These are phyloP conservation scores for Agrypnia vestita DNA, from an alignment of 1,140 invertebrate species.

Conservation along the genomic window DNA sequence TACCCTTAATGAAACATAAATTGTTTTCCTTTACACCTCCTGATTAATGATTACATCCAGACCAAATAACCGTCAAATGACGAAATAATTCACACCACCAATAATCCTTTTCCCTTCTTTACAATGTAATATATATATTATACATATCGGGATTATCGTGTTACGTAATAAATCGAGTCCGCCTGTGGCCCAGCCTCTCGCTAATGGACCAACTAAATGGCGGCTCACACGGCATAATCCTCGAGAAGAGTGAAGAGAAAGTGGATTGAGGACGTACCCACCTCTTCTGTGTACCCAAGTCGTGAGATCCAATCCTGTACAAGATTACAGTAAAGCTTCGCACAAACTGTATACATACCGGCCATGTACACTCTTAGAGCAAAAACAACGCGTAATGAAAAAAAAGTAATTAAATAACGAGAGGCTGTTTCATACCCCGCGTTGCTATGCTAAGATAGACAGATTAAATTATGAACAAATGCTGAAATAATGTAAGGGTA, in stretches of 20 bases:
- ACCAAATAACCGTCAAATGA: too few relatives aligned
- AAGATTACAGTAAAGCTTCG: constrained; percentile 7
- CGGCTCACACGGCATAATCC: constrained; percentile 7
- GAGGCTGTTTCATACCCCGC: too few relatives aligned
- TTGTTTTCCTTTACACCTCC: too few relatives aligned
- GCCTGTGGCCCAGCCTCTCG: background rate
- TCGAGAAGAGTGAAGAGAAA: background rate
- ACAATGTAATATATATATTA: background rate
- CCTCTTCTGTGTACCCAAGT: background rate
- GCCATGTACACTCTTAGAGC: background rate
- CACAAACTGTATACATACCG: background rate
- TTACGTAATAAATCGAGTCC: background rate
- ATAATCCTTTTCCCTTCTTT: background rate
- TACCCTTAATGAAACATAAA: too few relatives aligned
- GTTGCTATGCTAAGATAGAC: too few relatives aligned
- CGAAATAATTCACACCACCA: too few relatives aligned
- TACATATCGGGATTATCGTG: background rate
- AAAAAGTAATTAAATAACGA: too few relatives aligned
- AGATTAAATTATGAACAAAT: too few relatives aligned
- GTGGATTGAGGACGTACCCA: constrained; percentile 2
- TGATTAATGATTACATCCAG: too few relatives aligned
- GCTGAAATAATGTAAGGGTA: too few relatives aligned
- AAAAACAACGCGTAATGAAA: too few relatives aligned
- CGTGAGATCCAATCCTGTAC: constrained; percentile 7
- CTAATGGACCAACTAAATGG: constrained; percentile 13